phyloP scores from a whole-genome alignment of 2,113 vertebrate species.

The Centropus unirufus region DNA sequence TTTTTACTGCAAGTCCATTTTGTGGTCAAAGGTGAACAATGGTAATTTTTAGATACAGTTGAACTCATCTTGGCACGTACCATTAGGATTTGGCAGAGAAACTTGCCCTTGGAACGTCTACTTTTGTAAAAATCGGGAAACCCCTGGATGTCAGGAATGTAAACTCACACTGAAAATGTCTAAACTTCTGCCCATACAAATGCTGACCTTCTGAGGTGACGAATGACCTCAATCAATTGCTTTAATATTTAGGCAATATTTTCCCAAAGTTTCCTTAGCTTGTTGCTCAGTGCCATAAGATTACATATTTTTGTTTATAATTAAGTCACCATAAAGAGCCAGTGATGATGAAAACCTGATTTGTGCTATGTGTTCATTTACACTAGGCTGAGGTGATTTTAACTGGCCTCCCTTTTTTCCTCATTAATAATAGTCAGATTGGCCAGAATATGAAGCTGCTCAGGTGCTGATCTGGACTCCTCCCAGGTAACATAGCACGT shows the following conservation, averaged over 20 bases:
- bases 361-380: constrained; percentile 19
- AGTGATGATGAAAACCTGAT: constrained; percentile 16
- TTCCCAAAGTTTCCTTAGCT: background rate
- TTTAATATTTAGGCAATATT: background rate
- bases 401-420: background rate
- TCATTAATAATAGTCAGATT: constrained; percentile 57
- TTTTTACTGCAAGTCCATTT: background rate
- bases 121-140: background rate
- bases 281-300: background rate
- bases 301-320: background rate
- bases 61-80: background rate
- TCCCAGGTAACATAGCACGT: background rate
- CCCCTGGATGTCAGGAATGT: background rate
- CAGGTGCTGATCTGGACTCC: constrained; percentile 28
- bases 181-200: background rate
- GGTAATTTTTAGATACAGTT: background rate
- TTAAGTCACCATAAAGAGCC: background rate
- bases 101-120: background rate
- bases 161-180: background rate
- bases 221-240: background rate
- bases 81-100: background rate
- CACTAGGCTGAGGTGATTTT: background rate
- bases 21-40: background rate
- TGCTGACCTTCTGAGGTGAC: background rate
- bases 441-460: constrained; percentile 37